These are phyloP conservation scores for Spisula solida DNA, from an alignment of 2,888 invertebrate species.

Conservation along the genomic window DNA sequence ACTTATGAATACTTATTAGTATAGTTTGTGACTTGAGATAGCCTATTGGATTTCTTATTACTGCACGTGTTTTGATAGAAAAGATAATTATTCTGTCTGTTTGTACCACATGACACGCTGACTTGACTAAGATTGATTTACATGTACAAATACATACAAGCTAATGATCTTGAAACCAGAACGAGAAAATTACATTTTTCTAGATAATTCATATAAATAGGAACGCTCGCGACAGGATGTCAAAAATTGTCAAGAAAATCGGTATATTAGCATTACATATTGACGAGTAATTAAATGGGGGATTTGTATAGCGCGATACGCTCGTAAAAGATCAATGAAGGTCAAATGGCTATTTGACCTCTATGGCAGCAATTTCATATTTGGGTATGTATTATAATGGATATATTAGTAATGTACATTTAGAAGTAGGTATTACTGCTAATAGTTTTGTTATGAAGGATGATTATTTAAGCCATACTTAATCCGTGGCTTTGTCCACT, in stretches of 20 bases:
- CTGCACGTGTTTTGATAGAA: neutral
- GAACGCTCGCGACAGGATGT: neutral
- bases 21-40: neutral
- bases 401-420: neutral
- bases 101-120: neutral
- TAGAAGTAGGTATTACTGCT: neutral
- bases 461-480: neutral
- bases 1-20: conserved; percentile 26
- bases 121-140: neutral
- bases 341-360: conserved; percentile 2
- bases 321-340: neutral
- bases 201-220: neutral
- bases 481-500: too few relatives aligned
- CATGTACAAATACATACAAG: neutral
- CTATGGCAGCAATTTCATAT: neutral
- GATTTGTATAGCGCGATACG: neutral
- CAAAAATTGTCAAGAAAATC: neutral
- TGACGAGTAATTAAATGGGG: neutral
- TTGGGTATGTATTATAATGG: neutral
- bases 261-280: neutral
- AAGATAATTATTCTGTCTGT: neutral
- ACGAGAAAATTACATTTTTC: neutral
- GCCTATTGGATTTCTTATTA: neutral
- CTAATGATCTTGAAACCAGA: neutral
- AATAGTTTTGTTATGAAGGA: neutral